Evolutionary conservation across 2,113 vertebrate genomes (phyloP), one percentile per base, ranked within the genome.

Genomic region (Dipodomys ordii): DNA sequence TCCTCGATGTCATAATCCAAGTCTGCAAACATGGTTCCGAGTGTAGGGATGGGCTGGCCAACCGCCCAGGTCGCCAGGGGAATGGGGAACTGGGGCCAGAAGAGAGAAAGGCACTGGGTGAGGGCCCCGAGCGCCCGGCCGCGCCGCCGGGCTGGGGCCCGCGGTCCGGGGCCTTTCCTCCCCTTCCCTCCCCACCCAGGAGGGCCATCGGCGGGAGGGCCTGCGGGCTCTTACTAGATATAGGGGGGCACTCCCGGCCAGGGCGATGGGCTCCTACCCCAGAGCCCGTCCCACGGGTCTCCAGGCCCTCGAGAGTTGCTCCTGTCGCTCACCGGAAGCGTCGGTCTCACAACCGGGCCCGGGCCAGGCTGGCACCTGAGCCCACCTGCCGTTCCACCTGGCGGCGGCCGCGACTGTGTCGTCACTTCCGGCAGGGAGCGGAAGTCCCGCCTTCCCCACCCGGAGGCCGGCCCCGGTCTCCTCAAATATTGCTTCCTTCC

Each of bases 1-100:
- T 99, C 99, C 88, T 99, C 99, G 95, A 99, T 97, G 89, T 99
- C 99, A 96, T 99, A 99, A 88, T 99, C 99, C 99, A 99, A 98
- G 97, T 99, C 99, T 85, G 99, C 98, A 98, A 99, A 99, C 99
- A 99, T 99, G 94, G 92, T 96, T 91, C 81, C 82, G 8, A 88
- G 91, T 83, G 93, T 22, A 1, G n/a, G 72, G 46, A 12, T 39
- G 88, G 3, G 85, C 86, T 62, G 74, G 84, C 85, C 69, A 28
- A 79, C 73, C 77, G 91, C 57, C 94, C 91, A 57, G 79, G 84
- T 93, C 60, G 95, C 78, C 53, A 96, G 95, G 78, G 67, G 91
- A 94, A 95, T 30, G 89, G 94, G 87, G 86, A 96, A 97, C 62
- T 97, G 57, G 72, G 28, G 86, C 69, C 15, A 69, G 71, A 79